Conservation (phyloP, 1,140 invertebrate species). For the Cylas formicarius region DNA sequence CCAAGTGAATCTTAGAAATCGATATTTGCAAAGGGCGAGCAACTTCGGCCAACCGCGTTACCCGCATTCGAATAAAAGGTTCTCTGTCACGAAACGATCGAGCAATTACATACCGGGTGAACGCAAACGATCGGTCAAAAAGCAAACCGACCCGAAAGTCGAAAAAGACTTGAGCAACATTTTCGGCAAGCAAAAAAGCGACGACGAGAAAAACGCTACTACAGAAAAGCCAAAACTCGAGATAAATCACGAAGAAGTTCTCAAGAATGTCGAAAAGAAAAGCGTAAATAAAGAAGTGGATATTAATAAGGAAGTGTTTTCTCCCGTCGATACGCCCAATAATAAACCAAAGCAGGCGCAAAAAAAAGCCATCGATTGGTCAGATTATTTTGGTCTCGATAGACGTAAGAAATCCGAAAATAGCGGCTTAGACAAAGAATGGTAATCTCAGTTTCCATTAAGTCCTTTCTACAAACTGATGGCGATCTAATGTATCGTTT, state of each 20-base stretch:
- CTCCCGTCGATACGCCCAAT: constrained; percentile 33
- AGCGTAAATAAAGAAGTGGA: constrained; percentile 6
- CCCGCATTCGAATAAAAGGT: constrained; percentile 44
- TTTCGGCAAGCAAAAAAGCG: constrained; percentile 41
- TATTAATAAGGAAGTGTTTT: constrained; percentile 23
- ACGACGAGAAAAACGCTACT: constrained; percentile 9
- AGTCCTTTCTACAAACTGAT: background rate
- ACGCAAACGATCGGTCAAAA: constrained; percentile 31
- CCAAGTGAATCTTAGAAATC: constrained; percentile 13
- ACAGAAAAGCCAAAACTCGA: constrained; percentile 14
- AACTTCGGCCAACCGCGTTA: constrained; percentile 11
- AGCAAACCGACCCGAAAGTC: constrained; percentile 43
- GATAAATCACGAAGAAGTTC: constrained; percentile 13
- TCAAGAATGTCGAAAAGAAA: constrained; percentile 16
- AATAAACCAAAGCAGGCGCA: constrained; percentile 50
- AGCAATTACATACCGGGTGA: constrained; percentile 37
- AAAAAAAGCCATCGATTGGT: constrained; percentile 79
- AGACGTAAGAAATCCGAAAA: constrained; percentile 56
- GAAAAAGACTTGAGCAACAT: constrained; percentile 50
- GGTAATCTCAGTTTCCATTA: constrained; percentile 27
- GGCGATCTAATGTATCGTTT: background rate
- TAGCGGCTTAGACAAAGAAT: constrained; percentile 49
- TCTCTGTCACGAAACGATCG: constrained; percentile 57
- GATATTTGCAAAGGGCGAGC: constrained; percentile 14
- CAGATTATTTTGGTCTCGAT: constrained; percentile 76